Percentiles rank a stretch among this genome's conserved stretches.
These are phyloP conservation scores for Molossus alvarezi DNA, from an alignment of 2,797 vertebrate species.

Conservation along the genomic window DNA sequence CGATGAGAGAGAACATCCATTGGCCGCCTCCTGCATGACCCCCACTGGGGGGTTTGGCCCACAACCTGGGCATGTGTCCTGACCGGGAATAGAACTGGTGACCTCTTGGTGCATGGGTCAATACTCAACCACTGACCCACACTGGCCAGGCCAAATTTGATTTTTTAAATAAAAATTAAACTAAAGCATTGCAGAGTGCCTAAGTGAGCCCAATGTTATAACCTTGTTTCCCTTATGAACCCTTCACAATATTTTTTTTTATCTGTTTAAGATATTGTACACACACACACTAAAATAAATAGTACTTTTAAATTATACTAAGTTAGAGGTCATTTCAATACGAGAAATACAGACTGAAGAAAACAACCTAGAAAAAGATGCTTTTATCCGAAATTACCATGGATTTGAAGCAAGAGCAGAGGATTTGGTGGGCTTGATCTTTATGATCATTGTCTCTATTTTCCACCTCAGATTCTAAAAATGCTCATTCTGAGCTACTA, in stretches of 20 bases:
- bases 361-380: background rate
- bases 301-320: background rate
- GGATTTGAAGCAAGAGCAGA: background rate
- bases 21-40: no score
- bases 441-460: background rate
- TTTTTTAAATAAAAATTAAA: background rate
- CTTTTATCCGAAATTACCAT: background rate
- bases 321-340: background rate
- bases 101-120: no score
- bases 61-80: no score
- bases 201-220: background rate
- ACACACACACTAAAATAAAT: background rate
- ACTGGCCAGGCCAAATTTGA: no score
- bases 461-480: slow-evolving; percentile 47
- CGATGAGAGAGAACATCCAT: no score
- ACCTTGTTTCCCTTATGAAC: background rate
- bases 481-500: background rate
- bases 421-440: background rate
- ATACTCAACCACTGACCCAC: no score
- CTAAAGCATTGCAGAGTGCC: background rate
- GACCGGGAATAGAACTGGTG: no score
- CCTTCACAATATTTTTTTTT: background rate
- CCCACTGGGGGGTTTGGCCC: no score
- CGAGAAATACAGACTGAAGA: background rate
- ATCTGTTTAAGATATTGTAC: background rate